phyloP scores from a whole-genome alignment of 1,140 invertebrate genomes.

The Zeugodacus cucurbitae region DNA sequence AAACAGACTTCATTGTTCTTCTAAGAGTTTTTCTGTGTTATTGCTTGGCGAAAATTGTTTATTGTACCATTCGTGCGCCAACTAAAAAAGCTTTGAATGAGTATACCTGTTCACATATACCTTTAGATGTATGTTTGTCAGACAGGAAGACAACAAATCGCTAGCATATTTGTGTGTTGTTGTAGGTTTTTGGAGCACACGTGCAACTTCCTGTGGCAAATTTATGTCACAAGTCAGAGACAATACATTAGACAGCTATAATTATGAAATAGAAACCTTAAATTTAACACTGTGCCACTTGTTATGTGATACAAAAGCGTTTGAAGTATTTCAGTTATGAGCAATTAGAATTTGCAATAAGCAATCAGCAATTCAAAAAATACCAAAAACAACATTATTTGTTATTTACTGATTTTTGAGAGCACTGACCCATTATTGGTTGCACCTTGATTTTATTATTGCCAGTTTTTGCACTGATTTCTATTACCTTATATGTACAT shows the following conservation, averaged over 20 bases:
- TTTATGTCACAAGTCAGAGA: background rate
- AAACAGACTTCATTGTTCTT: background rate
- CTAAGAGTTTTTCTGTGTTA: background rate
- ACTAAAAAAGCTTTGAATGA: too few relatives aligned
- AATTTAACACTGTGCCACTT: too few relatives aligned
- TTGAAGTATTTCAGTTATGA: background rate
- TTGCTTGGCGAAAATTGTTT: background rate
- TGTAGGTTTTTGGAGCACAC: background rate
- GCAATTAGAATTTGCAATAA: background rate
- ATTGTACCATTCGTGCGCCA: too few relatives aligned
- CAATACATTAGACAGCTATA: background rate
- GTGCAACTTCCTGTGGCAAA: constrained; percentile 19
- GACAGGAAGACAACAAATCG: background rate
- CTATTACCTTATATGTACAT: background rate
- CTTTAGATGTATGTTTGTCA: background rate
- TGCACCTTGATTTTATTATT: background rate
- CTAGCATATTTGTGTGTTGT: background rate
- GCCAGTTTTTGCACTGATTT: background rate
- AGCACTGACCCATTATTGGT: background rate
- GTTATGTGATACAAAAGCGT: background rate
- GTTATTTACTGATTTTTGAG: background rate
- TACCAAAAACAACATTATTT: too few relatives aligned
- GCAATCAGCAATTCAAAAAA: background rate
- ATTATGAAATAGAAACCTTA: background rate
- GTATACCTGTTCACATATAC: background rate